Evolutionary conservation across 1,140 invertebrate genomes (phyloP).

Genomic region (Drepana arcuata): DNA sequence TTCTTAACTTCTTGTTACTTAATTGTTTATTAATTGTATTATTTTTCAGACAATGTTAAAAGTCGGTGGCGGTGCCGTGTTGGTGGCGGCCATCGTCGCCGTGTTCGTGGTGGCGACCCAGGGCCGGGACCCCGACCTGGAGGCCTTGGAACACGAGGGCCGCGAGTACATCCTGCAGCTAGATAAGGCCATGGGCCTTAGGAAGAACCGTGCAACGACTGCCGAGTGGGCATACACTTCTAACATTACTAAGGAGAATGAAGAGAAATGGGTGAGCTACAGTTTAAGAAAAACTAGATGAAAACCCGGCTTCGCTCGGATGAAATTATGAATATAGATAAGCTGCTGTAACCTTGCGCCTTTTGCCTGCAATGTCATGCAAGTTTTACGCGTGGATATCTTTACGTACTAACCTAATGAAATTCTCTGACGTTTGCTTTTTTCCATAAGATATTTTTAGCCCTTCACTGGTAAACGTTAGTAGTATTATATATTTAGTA

Average conservation of each 20-base stretch:
- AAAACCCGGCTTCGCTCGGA: too few relatives aligned
- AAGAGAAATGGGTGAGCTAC: constrained; percentile 72
- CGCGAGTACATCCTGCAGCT: constrained; percentile 74
- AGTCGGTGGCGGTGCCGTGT: constrained; percentile 51
- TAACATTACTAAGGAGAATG: constrained; percentile 81
- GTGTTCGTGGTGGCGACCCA: constrained; percentile 61
- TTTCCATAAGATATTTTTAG: too few relatives aligned
- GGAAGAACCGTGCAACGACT: constrained; percentile 71
- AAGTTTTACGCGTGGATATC: too few relatives aligned
- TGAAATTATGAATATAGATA: too few relatives aligned
- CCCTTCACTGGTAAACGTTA: too few relatives aligned
- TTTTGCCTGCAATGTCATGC: too few relatives aligned
- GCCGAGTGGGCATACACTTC: constrained; percentile 81
- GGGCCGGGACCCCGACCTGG: constrained; percentile 66
- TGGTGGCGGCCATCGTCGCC: constrained; percentile 55
- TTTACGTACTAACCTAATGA: too few relatives aligned
- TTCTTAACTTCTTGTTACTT: too few relatives aligned
- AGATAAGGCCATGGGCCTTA: constrained; percentile 72
- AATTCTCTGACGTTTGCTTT: too few relatives aligned
- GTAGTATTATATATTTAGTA: too few relatives aligned
- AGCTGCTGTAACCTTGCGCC: too few relatives aligned
- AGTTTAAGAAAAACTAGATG: too few relatives aligned
- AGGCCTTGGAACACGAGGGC: constrained; percentile 74
- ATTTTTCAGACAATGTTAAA: constrained; percentile 59
- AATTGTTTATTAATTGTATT: neutral